Percentiles rank a stretch among this genome's conserved stretches.
phyloP scores from a whole-genome alignment of 1,140 invertebrate species.

The Bombus picipes region DNA sequence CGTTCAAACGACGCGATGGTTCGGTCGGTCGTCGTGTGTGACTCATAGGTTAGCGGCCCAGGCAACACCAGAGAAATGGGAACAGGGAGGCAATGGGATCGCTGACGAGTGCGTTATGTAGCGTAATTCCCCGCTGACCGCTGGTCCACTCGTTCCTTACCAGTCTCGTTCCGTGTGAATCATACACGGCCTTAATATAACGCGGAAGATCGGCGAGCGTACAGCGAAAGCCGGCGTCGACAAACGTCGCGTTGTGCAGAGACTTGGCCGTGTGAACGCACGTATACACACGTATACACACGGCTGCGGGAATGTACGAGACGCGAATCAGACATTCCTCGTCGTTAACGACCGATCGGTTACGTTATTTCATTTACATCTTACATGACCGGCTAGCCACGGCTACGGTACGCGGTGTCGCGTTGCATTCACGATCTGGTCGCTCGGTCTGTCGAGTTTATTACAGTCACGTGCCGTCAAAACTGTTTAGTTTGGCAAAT shows the following conservation, averaged over 20 bases:
- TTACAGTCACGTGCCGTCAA: conserved; percentile 27
- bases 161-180: conserved; percentile 38
- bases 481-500: conserved; percentile 8
- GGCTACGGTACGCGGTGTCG: not conserved
- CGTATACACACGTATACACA: not conserved
- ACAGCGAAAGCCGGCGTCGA: not conserved
- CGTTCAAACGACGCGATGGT: conserved; percentile 12
- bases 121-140: not conserved
- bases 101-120: conserved; percentile 18
- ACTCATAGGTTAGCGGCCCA: conserved; percentile 27
- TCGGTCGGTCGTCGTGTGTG: conserved; percentile 1
- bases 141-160: conserved; percentile 18
- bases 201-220: conserved; percentile 36
- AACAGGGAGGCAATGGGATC: conserved; percentile 1
- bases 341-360: conserved; percentile 17
- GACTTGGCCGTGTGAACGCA: not conserved
- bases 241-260: not conserved
- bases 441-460: not conserved
- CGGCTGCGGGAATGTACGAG: not conserved
- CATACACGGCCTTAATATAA: conserved; percentile 46
- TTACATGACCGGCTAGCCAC: not conserved
- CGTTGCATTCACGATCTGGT: not conserved
- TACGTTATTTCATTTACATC: conserved; percentile 49
- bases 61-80: not conserved
- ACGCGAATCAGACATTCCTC: conserved; percentile 4